Conservation (phyloP, 2,113 vertebrate genomes). For the Heterotilapia buettikoferi region DNA sequence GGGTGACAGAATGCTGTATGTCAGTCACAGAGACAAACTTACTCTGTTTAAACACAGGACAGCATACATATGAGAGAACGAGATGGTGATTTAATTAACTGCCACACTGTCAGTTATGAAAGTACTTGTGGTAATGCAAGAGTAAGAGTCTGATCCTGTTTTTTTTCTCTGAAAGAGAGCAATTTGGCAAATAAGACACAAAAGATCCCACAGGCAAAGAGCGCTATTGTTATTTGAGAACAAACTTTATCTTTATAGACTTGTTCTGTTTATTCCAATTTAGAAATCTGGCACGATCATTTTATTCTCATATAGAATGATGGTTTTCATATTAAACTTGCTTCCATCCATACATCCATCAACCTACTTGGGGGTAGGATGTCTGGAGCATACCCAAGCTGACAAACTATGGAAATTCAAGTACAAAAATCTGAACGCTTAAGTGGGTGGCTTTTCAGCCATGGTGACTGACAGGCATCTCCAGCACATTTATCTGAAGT, state of each 20-base stretch:
- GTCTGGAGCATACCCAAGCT: neutral
- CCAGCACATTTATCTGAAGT: constrained; percentile 2
- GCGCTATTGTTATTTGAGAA: neutral
- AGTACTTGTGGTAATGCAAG: neutral
- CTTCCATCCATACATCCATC: neutral
- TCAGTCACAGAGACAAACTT: constrained; percentile 42
- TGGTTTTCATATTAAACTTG: neutral
- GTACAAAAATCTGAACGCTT: neutral
- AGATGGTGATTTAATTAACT: constrained; percentile 42
- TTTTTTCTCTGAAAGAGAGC: neutral
- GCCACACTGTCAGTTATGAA: neutral
- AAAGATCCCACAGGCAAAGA: neutral
- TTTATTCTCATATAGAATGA: neutral
- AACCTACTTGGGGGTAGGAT: neutral
- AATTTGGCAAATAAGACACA: neutral
- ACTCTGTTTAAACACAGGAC: constrained; percentile 12
- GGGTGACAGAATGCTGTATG: constrained; percentile 17
- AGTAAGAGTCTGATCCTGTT: neutral
- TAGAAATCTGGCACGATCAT: neutral
- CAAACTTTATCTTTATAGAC: neutral
- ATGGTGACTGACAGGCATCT: constrained; percentile 14
- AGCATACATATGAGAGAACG: constrained; percentile 27
- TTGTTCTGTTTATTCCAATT: neutral
- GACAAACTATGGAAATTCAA: neutral
- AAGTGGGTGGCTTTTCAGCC: neutral